Evolutionary conservation across 2,888 invertebrate genomes (phyloP), one percentile per base, ranked within the genome.

Genomic region (Sinelater perroti): DNA sequence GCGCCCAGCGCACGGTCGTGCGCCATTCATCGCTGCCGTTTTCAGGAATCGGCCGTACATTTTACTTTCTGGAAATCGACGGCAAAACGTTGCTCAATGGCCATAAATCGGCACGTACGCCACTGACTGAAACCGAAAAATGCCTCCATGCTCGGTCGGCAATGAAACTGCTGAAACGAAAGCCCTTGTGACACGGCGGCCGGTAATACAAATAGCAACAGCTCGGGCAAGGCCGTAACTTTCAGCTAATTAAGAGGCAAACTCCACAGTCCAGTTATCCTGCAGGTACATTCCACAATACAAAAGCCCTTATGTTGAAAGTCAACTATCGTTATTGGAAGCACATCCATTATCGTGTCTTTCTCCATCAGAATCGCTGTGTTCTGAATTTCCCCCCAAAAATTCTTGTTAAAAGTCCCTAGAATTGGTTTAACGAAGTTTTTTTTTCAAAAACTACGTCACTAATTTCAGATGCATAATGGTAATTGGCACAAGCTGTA

Each of bases 1-100:
- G 30, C 31, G 40, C 24, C 26, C 26, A 17, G 20, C 33, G 26
- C 24, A 33, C 30, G 53, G 45, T 53, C 53, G 28, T 53, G 53
- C 60, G 61, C 50, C 60, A 56, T 63, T 65, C 61, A 52, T 33
- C 54, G 55, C 53, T 62, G 63, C 63, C 63, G 63, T 65, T 63
- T 65, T 56, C 40, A 63, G 65, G 60, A 63, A 60, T 60, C 61
- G 54, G 28, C 62, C 60, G 60, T 54, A 38, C 38, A 54, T 50
- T 38, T 38, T 13, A 33, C 40, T 42, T 52, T 44, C 52, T 33
- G 24, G 52, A 52, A 52, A 28, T 5, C 8, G 11, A 40, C 40
- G 16, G 21, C 24, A 16, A 13, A 24, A 13, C 40, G 16, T 24
- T 24, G 14, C 20, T n/a, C 6, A 24, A 13, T 40, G 14, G 14